Conservation (phyloP, 2,113 vertebrate genomes). For the Polypterus senegalus region DNA sequence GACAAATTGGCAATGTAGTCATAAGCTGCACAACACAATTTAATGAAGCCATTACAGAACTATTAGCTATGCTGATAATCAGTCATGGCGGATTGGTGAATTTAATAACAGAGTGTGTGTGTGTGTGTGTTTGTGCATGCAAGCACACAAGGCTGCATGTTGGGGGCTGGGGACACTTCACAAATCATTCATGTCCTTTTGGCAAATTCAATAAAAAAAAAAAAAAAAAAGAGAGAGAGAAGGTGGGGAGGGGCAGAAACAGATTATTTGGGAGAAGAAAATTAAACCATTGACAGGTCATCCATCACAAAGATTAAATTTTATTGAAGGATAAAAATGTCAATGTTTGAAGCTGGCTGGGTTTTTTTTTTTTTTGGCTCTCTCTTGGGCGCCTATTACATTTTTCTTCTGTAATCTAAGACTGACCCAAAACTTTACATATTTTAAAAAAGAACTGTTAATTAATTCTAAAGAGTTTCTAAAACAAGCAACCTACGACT, state of each 20-base stretch:
- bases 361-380: no score
- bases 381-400: no score
- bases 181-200: constrained; percentile 37
- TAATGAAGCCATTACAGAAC: constrained; percentile 58
- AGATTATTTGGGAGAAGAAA: constrained; percentile 72
- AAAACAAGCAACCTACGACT: no score
- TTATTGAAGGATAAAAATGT: constrained; percentile 69
- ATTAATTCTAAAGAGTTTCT: no score
- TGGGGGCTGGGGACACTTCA: constrained; percentile 31
- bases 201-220: constrained; percentile 32
- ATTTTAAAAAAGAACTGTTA: no score
- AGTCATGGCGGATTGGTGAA: constrained; percentile 50
- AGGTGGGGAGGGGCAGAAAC: constrained; percentile 32
- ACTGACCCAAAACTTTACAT: no score
- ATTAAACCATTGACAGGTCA: constrained; percentile 66
- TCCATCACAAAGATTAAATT: constrained; percentile 65
- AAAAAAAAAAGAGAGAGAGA: constrained; percentile 23
- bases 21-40: constrained; percentile 73
- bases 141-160: constrained; percentile 15
- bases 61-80: constrained; percentile 40
- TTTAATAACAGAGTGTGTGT: constrained; percentile 27
- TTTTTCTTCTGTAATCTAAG: no score
- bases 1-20: constrained; percentile 65
- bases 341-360: constrained; percentile 29
- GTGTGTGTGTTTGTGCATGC: constrained; percentile 8